Conservation (phyloP, 2,888 invertebrate genomes). For the Drymonia ruficornis region DNA sequence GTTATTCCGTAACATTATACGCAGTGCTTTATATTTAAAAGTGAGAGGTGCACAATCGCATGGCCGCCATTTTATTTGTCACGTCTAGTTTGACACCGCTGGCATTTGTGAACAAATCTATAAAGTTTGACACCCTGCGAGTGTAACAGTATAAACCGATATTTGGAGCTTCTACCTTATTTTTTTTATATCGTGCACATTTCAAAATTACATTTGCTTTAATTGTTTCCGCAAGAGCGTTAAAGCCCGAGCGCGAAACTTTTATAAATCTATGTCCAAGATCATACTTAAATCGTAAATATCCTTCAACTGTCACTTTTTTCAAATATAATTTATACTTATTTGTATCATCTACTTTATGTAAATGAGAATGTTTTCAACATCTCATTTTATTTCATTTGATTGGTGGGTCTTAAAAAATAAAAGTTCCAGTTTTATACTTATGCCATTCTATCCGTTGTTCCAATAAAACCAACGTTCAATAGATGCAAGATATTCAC, state of each 20-base stretch:
- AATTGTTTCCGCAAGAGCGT: no score
- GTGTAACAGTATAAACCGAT: slow-evolving; percentile 4
- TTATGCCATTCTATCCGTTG: slow-evolving; percentile 5
- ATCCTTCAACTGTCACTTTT: no score
- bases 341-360: no score
- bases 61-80: slow-evolving; percentile 74
- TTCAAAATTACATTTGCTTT: background rate
- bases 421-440: background rate
- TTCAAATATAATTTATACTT: no score
- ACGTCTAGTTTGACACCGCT: slow-evolving; percentile 68
- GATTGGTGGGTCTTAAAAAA: no score
- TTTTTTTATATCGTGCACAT: background rate
- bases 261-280: no score
- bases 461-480: slow-evolving; percentile 23
- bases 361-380: no score
- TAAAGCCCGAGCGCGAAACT: no score
- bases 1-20: background rate
- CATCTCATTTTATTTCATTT: no score
- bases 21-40: slow-evolving; percentile 43
- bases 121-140: slow-evolving; percentile 18
- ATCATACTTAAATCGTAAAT: no score
- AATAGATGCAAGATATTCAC: slow-evolving; percentile 41
- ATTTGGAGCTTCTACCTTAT: slow-evolving; percentile 3
- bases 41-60: slow-evolving; percentile 66
- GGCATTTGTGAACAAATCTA: slow-evolving; percentile 51